A percentile compares a stretch with the other conserved stretches of the same genome.
These are phyloP conservation scores for Halesus radiatus DNA, from an alignment of 1,140 invertebrate species.

Conservation along the genomic window DNA sequence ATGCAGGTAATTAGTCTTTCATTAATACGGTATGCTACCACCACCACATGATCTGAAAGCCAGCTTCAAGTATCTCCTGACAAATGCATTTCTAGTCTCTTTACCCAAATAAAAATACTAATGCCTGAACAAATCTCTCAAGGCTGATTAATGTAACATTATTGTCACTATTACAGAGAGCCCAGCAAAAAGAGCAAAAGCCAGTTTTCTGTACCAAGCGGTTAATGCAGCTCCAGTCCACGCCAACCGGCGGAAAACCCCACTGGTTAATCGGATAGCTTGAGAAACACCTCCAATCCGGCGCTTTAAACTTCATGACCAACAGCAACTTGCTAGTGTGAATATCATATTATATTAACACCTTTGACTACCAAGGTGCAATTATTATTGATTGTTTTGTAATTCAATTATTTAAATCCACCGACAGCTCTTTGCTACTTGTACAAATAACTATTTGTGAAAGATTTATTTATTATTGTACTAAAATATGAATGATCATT, in stretches of 20 bases:
- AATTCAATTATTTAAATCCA: conserved; percentile 14
- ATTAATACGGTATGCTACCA: neutral
- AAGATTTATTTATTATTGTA: conserved; percentile 31
- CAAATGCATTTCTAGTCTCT: neutral
- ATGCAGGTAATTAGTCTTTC: conserved; percentile 47
- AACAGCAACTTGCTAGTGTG: conserved; percentile 18
- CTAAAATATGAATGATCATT: conserved; percentile 28
- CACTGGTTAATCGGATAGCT: conserved; percentile 72
- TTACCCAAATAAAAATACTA: neutral
- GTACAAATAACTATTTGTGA: conserved; percentile 28
- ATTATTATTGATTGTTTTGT: conserved; percentile 39
- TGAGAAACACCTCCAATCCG: conserved; percentile 53
- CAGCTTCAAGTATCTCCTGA: neutral
- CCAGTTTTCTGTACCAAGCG: conserved; percentile 65
- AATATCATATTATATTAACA: conserved; percentile 25
- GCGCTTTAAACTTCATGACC: neutral
- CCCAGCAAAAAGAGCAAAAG: conserved; percentile 65
- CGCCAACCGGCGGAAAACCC: conserved; percentile 72
- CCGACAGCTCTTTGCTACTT: conserved; percentile 14
- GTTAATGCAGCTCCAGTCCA: conserved; percentile 61
- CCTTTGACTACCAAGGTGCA: neutral
- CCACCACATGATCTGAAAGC: neutral
- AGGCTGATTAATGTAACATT: too few species aligned
- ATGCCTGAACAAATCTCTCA: too few species aligned
- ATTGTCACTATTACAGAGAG: conserved; percentile 61